Conservation (phyloP, 2,888 invertebrate species). For the Pterobdella sp. region DNA sequence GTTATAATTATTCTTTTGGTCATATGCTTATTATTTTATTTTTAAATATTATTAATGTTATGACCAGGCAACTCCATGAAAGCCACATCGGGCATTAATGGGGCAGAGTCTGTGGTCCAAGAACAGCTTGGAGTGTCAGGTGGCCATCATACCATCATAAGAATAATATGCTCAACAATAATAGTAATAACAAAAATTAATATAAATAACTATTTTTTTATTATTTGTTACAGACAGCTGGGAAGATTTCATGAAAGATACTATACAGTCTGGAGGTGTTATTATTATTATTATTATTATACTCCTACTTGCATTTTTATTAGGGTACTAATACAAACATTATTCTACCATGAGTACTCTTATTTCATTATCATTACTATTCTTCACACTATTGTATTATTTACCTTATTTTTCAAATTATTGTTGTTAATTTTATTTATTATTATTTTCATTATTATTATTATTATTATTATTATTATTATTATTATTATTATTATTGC, state of each 20-base stretch:
- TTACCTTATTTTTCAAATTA: too few relatives aligned
- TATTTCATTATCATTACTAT: too few relatives aligned
- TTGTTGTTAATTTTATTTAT: too few relatives aligned
- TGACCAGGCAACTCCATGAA: conserved; percentile 37
- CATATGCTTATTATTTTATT: neutral
- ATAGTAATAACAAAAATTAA: neutral
- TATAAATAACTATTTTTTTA: neutral
- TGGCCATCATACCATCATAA: conserved; percentile 29
- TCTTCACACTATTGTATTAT: too few relatives aligned
- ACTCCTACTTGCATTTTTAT: too few relatives aligned
- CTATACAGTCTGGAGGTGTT: conserved; percentile 15
- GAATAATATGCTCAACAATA: neutral
- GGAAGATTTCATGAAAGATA: conserved; percentile 9
- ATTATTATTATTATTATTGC: too few relatives aligned
- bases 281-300: too few relatives aligned
- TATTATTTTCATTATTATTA: too few relatives aligned
- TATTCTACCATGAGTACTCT: too few relatives aligned
- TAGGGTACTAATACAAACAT: too few relatives aligned
- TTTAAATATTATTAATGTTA: neutral
- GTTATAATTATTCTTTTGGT: too few relatives aligned
- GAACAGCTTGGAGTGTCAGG: conserved; percentile 31
- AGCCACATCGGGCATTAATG: conserved; percentile 38
- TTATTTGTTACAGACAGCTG: conserved; percentile 3
- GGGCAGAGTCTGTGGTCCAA: conserved; percentile 33
- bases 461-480: too few relatives aligned